These are phyloP conservation scores for Aromia moschata DNA, from an alignment of 2,888 invertebrate species.

Conservation along the genomic window DNA sequence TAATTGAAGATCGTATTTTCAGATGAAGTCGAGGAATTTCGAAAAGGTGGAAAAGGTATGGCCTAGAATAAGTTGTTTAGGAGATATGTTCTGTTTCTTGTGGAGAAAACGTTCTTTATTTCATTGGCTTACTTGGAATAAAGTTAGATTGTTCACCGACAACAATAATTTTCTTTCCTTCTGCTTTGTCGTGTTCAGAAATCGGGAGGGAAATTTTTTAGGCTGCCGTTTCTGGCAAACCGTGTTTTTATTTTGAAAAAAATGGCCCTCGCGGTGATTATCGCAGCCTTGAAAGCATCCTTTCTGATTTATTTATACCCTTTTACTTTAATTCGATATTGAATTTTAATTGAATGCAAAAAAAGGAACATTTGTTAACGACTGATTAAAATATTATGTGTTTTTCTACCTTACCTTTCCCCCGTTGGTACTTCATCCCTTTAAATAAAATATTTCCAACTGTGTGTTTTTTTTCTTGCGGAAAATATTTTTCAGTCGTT, in stretches of 20 bases:
- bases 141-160: conserved; percentile 33
- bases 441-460: conserved; percentile 29
- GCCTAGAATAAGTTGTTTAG: conserved; percentile 25
- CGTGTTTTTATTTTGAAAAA: not conserved
- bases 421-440: conserved; percentile 15
- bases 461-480: conserved; percentile 45
- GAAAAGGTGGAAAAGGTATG: conserved; percentile 98
- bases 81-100: conserved; percentile 44
- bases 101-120: conserved; percentile 2
- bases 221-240: conserved; percentile 17
- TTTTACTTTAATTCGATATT: too few relatives aligned
- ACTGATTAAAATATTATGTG: conserved; percentile 43
- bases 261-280: conserved; percentile 24
- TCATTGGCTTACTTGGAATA: conserved; percentile 28
- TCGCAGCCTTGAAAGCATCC: conserved; percentile 41
- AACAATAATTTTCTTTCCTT: conserved; percentile 37
- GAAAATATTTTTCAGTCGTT: conserved; percentile 48
- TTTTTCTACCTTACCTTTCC: conserved; percentile 38
- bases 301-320: conserved; percentile 52
- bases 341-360: too few relatives aligned
- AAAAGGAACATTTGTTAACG: conserved; percentile 51
- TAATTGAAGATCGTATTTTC: conserved; percentile 64
- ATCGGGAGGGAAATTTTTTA: conserved; percentile 61
- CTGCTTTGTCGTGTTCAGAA: conserved; percentile 54
- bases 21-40: conserved; percentile 97